Evolutionary conservation across 2,797 vertebrate genomes (phyloP).

Genomic region (Sebastes taczanowskii): DNA sequence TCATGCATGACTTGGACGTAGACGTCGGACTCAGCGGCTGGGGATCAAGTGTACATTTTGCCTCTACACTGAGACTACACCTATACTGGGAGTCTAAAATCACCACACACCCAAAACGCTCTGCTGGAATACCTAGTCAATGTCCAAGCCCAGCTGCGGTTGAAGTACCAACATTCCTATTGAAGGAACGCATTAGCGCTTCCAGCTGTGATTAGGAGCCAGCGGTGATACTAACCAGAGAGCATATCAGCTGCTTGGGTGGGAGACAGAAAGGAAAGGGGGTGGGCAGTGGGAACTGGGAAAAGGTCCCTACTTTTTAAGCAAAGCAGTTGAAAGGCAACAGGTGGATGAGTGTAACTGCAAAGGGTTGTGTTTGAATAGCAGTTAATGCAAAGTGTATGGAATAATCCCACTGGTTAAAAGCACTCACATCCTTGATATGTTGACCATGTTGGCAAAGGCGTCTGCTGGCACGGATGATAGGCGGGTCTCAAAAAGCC

Average conservation of each 20-base stretch:
- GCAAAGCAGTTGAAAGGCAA: slow-evolving; percentile 15
- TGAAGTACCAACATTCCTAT: slow-evolving; percentile 60
- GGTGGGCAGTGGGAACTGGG: slow-evolving; percentile 1
- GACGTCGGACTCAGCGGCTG: slow-evolving; percentile 20
- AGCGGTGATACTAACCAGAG: slow-evolving; percentile 66
- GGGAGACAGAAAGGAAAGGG: slow-evolving; percentile 31
- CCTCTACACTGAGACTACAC: slow-evolving; percentile 36
- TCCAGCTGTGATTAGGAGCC: slow-evolving; percentile 71
- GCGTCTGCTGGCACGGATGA: slow-evolving; percentile 84
- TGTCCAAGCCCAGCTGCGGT: slow-evolving; percentile 60
- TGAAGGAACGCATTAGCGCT: slow-evolving; percentile 63
- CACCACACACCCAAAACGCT: slow-evolving; percentile 44
- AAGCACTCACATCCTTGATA: slow-evolving; percentile 93
- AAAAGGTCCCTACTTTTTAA: neutral
- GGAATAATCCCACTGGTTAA: neutral
- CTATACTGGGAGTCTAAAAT: slow-evolving; percentile 43
- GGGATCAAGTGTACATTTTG: slow-evolving; percentile 65
- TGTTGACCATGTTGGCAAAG: slow-evolving; percentile 91
- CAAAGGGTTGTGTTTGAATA: neutral
- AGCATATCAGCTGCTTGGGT: slow-evolving; percentile 52
- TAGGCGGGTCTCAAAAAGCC: slow-evolving; percentile 90
- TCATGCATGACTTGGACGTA: slow-evolving; percentile 62
- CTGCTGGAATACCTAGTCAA: slow-evolving; percentile 40
- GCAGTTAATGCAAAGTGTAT: slow-evolving; percentile 3
- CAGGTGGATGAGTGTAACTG: slow-evolving; percentile 44